Percentiles rank a stretch among this genome's conserved stretches.
These are phyloP conservation scores for Pharmacophagus antenor DNA, from an alignment of 2,888 invertebrate species.

Conservation along the genomic window DNA sequence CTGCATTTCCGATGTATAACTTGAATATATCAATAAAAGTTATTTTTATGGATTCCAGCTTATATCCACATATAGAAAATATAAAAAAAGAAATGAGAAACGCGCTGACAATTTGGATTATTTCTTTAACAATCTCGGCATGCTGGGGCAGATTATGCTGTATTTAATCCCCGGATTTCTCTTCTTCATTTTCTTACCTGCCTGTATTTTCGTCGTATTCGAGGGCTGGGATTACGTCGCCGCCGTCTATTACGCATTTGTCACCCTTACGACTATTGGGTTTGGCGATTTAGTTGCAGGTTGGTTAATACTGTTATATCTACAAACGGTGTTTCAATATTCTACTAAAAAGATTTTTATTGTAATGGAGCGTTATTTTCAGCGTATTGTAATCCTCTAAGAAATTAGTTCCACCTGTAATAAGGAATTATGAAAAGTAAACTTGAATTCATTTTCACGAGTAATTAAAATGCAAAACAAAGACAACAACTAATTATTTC, in stretches of 20 bases:
- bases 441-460: too few relatives aligned
- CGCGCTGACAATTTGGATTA: constrained; percentile 81
- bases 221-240: constrained; percentile 93
- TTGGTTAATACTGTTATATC: constrained; percentile 51
- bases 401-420: too few relatives aligned
- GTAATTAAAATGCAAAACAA: too few relatives aligned
- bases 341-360: too few relatives aligned
- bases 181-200: constrained; percentile 92
- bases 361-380: too few relatives aligned
- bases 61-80: constrained; percentile 88
- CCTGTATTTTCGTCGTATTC: constrained; percentile 90
- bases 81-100: constrained; percentile 85
- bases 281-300: constrained; percentile 96
- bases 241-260: constrained; percentile 92
- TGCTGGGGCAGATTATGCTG: constrained; percentile 89
- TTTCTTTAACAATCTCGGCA: constrained; percentile 84
- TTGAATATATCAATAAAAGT: background rate
- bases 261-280: constrained; percentile 93
- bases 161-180: constrained; percentile 94
- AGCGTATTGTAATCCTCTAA: too few relatives aligned
- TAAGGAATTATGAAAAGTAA: too few relatives aligned
- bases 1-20: background rate
- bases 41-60: constrained; percentile 77
- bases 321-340: too few relatives aligned
- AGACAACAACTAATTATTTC: too few relatives aligned